Conservation (phyloP, 2,888 invertebrate genomes). For the Trachelus tabidus region DNA sequence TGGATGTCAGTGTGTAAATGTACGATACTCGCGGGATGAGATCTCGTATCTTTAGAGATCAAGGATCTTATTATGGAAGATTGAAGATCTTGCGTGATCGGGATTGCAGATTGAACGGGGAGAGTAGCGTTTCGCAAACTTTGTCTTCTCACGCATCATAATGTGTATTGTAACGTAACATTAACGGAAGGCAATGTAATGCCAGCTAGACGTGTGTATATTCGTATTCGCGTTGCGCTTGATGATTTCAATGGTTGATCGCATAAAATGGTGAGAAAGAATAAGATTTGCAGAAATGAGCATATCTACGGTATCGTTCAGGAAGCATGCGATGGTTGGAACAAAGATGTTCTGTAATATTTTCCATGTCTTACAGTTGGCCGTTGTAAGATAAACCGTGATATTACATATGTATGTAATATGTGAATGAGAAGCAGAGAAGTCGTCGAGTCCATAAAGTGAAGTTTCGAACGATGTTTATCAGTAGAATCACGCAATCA, state of each 20-base stretch:
- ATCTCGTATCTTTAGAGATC: neutral
- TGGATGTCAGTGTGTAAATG: neutral
- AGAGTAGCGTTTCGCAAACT: neutral
- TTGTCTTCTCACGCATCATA: neutral
- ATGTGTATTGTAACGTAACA: neutral
- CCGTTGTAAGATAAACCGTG: neutral
- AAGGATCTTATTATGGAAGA: neutral
- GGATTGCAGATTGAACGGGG: neutral
- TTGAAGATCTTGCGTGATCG: neutral
- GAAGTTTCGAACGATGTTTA: neutral
- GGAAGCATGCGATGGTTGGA: neutral
- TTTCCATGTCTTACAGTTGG: neutral
- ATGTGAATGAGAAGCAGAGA: neutral
- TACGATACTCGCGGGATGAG: neutral
- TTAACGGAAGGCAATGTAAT: neutral
- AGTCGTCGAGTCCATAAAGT: neutral
- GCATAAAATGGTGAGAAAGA: neutral
- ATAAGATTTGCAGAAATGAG: neutral
- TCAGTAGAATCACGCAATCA: neutral
- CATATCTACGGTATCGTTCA: neutral
- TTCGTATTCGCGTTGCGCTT: neutral
- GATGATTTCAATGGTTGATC: neutral
- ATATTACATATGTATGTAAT: neutral
- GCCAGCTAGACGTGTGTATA: neutral
- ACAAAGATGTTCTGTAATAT: neutral